Conservation (phyloP, 1,140 invertebrate species). For the Frieseomelitta varia region DNA sequence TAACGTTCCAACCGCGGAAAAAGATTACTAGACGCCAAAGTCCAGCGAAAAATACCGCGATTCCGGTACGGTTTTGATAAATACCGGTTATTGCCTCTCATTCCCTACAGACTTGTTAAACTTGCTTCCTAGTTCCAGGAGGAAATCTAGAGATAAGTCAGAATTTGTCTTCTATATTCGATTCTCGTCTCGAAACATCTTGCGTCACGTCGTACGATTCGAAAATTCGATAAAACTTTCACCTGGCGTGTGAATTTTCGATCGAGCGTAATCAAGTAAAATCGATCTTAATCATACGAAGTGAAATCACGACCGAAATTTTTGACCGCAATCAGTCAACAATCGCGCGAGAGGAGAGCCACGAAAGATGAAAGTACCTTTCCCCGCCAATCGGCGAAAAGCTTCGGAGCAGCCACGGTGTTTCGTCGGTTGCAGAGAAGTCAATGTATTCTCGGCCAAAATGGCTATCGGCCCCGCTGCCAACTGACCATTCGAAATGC, state of each 20-base stretch:
- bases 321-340: neutral
- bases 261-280: neutral
- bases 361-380: slow-evolving; percentile 23
- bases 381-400: slow-evolving; percentile 1
- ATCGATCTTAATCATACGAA: neutral
- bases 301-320: slow-evolving; percentile 2
- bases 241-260: neutral
- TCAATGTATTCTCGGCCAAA: slow-evolving; percentile 32
- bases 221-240: neutral
- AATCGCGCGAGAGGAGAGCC: no score
- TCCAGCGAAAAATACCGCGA: neutral
- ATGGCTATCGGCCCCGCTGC: slow-evolving; percentile 35
- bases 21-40: neutral
- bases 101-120: neutral
- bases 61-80: neutral
- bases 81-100: neutral
- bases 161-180: neutral
- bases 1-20: slow-evolving; percentile 1
- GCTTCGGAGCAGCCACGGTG: slow-evolving; percentile 5
- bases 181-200: neutral
- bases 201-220: neutral
- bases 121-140: neutral
- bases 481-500: slow-evolving; percentile 56
- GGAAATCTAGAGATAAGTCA: no score
- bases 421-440: slow-evolving; percentile 35